A percentile compares a stretch with the other conserved stretches of the same genome.
phyloP scores from a whole-genome alignment of 2,113 vertebrate genomes.

The Anser cygnoides region DNA sequence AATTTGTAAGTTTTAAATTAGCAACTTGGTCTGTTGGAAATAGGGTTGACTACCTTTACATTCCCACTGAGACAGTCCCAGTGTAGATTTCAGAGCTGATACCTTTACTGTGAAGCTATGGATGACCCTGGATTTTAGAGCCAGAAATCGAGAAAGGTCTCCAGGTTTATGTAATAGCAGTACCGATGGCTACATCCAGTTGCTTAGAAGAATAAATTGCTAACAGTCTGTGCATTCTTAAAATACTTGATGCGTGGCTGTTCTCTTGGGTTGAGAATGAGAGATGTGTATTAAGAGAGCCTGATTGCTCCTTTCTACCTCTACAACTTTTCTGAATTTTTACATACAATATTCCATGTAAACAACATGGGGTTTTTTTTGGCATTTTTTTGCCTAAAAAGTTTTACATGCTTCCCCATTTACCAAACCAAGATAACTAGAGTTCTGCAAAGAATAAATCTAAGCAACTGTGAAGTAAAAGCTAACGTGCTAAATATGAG shows the following conservation, averaged over 20 bases:
- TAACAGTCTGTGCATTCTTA: accelerated
- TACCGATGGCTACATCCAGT: accelerated
- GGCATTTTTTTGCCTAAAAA: neutral
- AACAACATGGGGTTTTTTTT: neutral
- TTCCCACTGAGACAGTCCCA: neutral
- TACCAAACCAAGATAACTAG: neutral
- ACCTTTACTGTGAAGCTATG: neutral
- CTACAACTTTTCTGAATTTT: neutral
- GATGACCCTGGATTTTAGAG: neutral
- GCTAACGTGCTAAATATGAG: neutral
- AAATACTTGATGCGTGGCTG: accelerated
- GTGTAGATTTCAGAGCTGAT: neutral
- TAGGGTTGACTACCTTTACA: neutral
- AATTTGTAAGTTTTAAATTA: conserved; percentile 68
- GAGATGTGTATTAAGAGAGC: neutral
- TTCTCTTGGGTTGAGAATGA: neutral
- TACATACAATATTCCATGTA: neutral
- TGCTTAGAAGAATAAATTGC: neutral
- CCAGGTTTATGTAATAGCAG: neutral
- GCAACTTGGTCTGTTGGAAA: neutral
- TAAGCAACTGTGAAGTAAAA: neutral
- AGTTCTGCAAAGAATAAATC: neutral
- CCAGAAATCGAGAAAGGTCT: neutral
- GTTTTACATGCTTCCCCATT: accelerated
- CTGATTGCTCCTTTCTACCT: neutral